Evolutionary conservation across 2,113 vertebrate genomes (phyloP).

Genomic region (Muscicapa adusta): DNA sequence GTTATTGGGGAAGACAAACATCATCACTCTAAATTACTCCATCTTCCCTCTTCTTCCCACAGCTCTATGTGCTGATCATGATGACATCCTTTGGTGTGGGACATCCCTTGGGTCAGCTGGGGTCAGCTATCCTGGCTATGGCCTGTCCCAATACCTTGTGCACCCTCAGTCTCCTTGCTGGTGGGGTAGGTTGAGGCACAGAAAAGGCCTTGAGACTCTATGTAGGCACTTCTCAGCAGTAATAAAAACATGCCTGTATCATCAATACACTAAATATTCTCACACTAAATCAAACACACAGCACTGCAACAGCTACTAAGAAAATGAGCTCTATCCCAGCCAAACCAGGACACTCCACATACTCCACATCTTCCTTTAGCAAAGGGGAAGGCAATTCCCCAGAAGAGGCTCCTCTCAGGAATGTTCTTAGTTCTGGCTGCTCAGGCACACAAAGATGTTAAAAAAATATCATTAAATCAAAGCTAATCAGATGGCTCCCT

Average conservation of each 20-base stretch:
- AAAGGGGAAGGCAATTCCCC: not conserved
- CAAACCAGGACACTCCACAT: not conserved
- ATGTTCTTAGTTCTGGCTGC: not conserved
- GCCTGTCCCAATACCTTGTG: not conserved
- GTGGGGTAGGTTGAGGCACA: not conserved
- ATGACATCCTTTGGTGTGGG: not conserved
- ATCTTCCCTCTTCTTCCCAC: not conserved
- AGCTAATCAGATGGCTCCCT: constrained; percentile 30
- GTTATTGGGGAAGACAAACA: not conserved
- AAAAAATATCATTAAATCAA: constrained; percentile 40
- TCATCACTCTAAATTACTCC: rapidly evolving
- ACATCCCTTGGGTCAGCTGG: not conserved
- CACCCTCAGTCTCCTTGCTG: not conserved
- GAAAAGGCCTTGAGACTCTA: not conserved
- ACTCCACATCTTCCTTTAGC: not conserved
- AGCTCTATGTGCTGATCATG: not conserved
- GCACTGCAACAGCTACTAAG: not conserved
- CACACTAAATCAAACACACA: not conserved
- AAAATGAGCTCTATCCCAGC: not conserved
- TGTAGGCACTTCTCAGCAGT: not conserved
- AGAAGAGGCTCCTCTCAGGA: not conserved
- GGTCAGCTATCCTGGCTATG: not conserved
- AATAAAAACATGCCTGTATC: not conserved
- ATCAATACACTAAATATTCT: not conserved
- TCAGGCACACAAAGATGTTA: not conserved